Percentiles rank a stretch among this genome's conserved stretches.
phyloP scores from a whole-genome alignment of 2,797 vertebrate genomes.

The Parotocinclus haroldoi region DNA sequence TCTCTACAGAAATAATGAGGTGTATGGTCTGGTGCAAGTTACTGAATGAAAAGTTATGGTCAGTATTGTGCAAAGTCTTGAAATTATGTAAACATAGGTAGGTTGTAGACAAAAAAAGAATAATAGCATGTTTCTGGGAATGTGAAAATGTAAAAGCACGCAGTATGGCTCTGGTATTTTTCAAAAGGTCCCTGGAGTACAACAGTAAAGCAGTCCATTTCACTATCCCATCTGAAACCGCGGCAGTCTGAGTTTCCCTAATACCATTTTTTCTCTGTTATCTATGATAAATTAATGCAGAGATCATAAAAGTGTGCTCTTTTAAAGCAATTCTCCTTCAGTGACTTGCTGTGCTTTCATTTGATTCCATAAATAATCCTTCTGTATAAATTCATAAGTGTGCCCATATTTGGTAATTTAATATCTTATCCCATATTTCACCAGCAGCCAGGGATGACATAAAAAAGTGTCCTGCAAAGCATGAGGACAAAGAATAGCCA shows the following conservation, averaged over 20 bases:
- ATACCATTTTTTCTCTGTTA: conserved; percentile 70
- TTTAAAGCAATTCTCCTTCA: conserved; percentile 70
- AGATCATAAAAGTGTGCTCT: conserved; percentile 70
- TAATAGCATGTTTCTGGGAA: conserved; percentile 58
- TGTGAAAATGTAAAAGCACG: conserved; percentile 66
- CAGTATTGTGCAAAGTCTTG: conserved; percentile 48
- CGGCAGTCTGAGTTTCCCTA: conserved; percentile 70
- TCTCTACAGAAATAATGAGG: conserved; percentile 13
- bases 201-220: conserved; percentile 72
- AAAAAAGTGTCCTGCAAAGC: conserved; percentile 46
- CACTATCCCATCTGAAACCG: conserved; percentile 68
- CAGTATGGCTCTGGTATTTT: conserved; percentile 53
- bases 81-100: conserved; percentile 34
- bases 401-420: conserved; percentile 74
- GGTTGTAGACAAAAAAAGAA: conserved; percentile 56
- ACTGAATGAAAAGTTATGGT: conserved; percentile 5
- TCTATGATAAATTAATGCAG: conserved; percentile 75
- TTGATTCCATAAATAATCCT: conserved; percentile 76
- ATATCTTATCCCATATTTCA: conserved; percentile 77
- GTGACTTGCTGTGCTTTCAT: conserved; percentile 74
- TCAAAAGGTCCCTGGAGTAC: conserved; percentile 59
- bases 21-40: conserved; percentile 26
- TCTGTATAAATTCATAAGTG: conserved; percentile 75
- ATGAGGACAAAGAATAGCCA: conserved; percentile 41
- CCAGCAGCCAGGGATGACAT: conserved; percentile 52